Evolutionary conservation across 2,888 invertebrate genomes (phyloP).

Genomic region (Ferrisia virgata): DNA sequence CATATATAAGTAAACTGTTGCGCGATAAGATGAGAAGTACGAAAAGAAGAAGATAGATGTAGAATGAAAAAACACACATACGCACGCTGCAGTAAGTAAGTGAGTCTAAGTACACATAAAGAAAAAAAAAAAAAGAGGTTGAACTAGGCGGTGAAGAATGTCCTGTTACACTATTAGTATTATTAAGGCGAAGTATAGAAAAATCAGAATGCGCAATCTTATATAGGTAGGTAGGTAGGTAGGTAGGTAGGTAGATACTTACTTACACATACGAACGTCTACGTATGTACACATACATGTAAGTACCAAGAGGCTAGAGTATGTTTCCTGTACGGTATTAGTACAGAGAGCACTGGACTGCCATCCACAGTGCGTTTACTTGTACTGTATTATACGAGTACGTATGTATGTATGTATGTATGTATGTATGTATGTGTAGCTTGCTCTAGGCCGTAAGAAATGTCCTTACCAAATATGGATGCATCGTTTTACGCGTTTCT

Average conservation of each 20-base stretch:
- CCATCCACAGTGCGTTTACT: too few relatives aligned
- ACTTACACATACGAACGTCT: too few relatives aligned
- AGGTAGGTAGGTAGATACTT: too few relatives aligned
- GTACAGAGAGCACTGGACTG: conserved; percentile 29
- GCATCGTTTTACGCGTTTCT: conserved; percentile 34
- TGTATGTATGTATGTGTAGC: too few relatives aligned
- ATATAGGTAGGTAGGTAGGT: too few relatives aligned
- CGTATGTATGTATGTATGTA: too few relatives aligned
- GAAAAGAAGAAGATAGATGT: neutral
- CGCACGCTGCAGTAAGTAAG: neutral
- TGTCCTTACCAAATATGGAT: conserved; percentile 45
- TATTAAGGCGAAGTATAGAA: conserved; percentile 41
- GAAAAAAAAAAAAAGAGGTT: conserved; percentile 31
- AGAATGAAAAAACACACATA: neutral
- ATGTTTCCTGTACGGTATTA: conserved; percentile 37
- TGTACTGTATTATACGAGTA: too few relatives aligned
- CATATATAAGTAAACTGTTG: neutral
- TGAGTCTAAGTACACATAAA: too few relatives aligned
- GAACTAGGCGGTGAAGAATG: conserved; percentile 39
- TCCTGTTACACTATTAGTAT: conserved; percentile 45
- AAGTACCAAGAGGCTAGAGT: too few relatives aligned
- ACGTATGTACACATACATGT: too few relatives aligned
- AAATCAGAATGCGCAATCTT: conserved; percentile 43
- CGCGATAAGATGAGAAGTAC: neutral
- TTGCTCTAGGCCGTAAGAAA: conserved; percentile 44